Percentiles rank a stretch among this genome's conserved stretches.
These are phyloP conservation scores for Diploscapter pachys DNA, from an alignment of 1,140 invertebrate genomes.

Conservation along the genomic window DNA sequence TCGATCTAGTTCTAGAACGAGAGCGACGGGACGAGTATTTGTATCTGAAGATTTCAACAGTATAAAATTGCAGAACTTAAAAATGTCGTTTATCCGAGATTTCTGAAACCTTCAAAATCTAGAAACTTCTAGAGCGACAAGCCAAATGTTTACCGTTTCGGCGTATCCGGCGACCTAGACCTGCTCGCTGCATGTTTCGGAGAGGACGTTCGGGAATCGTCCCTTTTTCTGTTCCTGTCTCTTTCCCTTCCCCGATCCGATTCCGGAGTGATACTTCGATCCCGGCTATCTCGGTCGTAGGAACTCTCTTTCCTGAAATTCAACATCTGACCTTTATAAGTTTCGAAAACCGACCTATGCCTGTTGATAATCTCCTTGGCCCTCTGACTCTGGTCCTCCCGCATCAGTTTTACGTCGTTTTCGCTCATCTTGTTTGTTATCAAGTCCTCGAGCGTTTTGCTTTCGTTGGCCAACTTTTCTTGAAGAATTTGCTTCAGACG, in stretches of 20 bases:
- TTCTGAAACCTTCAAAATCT: too few species aligned
- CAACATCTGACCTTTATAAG: neutral
- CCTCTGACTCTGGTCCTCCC: constrained; percentile 1
- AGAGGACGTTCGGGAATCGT: too few species aligned
- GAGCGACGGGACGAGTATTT: too few species aligned
- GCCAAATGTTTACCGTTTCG: too few species aligned
- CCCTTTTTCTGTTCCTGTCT: neutral
- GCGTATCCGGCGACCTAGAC: too few species aligned
- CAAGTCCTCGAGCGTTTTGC: constrained; percentile 18
- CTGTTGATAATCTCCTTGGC: neutral
- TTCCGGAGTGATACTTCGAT: neutral
- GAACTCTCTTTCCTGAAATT: neutral
- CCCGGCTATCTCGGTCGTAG: neutral
- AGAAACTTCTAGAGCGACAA: too few species aligned
- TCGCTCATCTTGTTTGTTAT: neutral
- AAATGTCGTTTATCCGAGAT: too few species aligned
- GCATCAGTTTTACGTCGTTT: constrained; percentile 15
- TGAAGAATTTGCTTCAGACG: constrained; percentile 16
- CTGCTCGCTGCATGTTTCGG: too few species aligned
- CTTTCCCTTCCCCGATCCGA: neutral
- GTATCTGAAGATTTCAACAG: too few species aligned
- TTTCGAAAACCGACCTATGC: neutral
- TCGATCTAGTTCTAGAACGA: too few species aligned
- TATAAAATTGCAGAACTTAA: too few species aligned
- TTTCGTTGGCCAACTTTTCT: constrained; percentile 7